These are phyloP conservation scores for Camarhynchus parvulus DNA, from an alignment of 2,113 vertebrate species.

Conservation along the genomic window DNA sequence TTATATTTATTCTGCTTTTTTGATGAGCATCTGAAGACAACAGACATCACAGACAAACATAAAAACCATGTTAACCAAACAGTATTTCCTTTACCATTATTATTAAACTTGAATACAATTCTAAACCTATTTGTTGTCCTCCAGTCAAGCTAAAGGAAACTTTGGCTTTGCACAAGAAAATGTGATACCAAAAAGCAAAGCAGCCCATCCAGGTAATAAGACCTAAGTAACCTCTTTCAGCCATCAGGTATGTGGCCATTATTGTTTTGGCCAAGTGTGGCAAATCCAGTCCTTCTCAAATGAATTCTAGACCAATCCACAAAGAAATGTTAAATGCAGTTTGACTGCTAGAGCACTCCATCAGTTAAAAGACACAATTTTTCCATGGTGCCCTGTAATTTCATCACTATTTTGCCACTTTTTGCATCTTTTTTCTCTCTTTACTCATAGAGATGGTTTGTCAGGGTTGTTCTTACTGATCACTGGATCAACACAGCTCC, in stretches of 20 bases:
- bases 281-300: not conserved
- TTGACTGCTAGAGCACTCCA: not conserved
- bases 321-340: not conserved
- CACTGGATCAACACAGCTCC: not conserved
- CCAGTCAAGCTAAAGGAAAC: not conserved
- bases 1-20: not conserved
- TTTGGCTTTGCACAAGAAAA: not conserved
- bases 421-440: not conserved
- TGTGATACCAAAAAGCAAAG: not conserved
- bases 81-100: not conserved
- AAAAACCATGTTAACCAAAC: not conserved
- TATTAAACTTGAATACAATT: not conserved
- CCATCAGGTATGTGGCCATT: not conserved
- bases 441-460: not conserved
- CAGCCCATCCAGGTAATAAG: not conserved
- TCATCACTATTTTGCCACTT: not conserved
- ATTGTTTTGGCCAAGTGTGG: not conserved
- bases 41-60: not conserved
- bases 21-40: conserved; percentile 11
- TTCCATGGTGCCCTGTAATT: fast-evolving
- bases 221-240: not conserved
- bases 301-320: not conserved
- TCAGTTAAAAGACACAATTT: not conserved
- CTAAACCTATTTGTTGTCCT: not conserved
- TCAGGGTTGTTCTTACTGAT: not conserved